A percentile compares a stretch with the other conserved stretches of the same genome.
Conservation (phyloP, 2,113 vertebrate genomes). For the Salvelinus fontinalis region DNA sequence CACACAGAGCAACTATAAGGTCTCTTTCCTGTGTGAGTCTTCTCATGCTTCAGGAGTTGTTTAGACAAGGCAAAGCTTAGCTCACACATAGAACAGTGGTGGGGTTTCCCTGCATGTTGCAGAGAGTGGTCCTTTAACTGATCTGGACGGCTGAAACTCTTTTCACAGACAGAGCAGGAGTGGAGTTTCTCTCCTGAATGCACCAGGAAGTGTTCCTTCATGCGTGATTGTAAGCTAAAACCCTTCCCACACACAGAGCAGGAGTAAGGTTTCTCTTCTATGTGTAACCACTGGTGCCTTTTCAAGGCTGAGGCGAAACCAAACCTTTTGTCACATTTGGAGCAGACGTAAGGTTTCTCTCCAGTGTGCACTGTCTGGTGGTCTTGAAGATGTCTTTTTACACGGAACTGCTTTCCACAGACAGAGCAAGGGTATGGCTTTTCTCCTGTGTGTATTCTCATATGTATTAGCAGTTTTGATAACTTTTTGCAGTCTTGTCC, state of each 20-base stretch:
- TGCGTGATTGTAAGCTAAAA: too few species aligned
- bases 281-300: slow-evolving; percentile 37
- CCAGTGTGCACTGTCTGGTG: slow-evolving; percentile 12
- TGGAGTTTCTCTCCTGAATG: slow-evolving; percentile 66
- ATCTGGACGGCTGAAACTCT: slow-evolving; percentile 57
- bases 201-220: too few species aligned
- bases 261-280: slow-evolving; percentile 63
- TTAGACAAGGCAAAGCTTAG: too few species aligned
- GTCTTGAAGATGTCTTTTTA: not conserved
- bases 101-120: slow-evolving; percentile 77
- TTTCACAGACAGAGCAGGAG: slow-evolving; percentile 30
- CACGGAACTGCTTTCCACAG: slow-evolving; percentile 7
- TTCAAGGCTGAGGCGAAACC: slow-evolving; percentile 41
- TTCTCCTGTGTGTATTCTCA: slow-evolving; percentile 49
- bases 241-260: slow-evolving; percentile 31
- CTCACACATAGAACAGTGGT: slow-evolving; percentile 73
- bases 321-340: slow-evolving; percentile 62
- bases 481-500: not conserved
- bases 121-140: slow-evolving; percentile 69
- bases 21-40: not conserved
- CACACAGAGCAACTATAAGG: not conserved
- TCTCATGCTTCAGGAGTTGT: too few species aligned
- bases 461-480: not conserved
- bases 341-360: slow-evolving; percentile 58
- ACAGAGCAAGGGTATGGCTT: slow-evolving; percentile 54